Percentiles rank a stretch among this genome's conserved stretches.
Evolutionary conservation across 2,113 vertebrate species (phyloP).

Genomic region (Nematolebias whitei): DNA sequence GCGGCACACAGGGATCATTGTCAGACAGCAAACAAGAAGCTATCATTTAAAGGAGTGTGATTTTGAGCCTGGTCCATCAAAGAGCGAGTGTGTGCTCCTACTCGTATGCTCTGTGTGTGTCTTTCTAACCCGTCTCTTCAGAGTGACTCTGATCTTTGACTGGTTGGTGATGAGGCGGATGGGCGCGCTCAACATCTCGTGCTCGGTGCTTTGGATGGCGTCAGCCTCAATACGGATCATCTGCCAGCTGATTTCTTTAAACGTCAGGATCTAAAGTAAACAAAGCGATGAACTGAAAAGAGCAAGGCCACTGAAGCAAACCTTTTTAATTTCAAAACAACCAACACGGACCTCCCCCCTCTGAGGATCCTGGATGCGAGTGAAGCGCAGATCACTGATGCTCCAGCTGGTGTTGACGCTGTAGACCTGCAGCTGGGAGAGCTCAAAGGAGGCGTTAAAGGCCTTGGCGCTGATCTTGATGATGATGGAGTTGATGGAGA

Average conservation of each 20-base stretch:
- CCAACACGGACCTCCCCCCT: slow-evolving; percentile 87
- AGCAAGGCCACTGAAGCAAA: background rate
- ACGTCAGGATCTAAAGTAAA: slow-evolving; percentile 88
- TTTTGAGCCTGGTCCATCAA: slow-evolving; percentile 1
- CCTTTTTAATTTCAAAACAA: background rate
- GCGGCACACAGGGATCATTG: slow-evolving; percentile 25
- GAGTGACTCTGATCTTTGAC: slow-evolving; percentile 94
- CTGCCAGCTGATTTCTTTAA: slow-evolving; percentile 99
- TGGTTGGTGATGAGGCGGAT: slow-evolving; percentile 98
- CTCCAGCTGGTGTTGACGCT: slow-evolving; percentile 97
- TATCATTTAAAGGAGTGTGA: background rate
- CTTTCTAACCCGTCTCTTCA: slow-evolving; percentile 95
- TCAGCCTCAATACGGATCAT: slow-evolving; percentile 99
- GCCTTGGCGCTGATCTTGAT: slow-evolving; percentile 97
- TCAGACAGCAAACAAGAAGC: background rate
- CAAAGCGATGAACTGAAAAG: background rate
- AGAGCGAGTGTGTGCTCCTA: slow-evolving; percentile 2
- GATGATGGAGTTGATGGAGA: slow-evolving; percentile 96
- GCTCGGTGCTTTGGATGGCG: slow-evolving; percentile 94
- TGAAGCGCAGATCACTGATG: slow-evolving; percentile 88
- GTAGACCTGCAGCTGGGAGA: slow-evolving; percentile 96
- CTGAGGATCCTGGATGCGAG: slow-evolving; percentile 91
- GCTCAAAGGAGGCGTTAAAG: slow-evolving; percentile 98
- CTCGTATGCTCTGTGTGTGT: background rate
- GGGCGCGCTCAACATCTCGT: slow-evolving; percentile 95